Evolutionary conservation across 2,797 vertebrate species (phyloP).

Genomic region (Falco naumanni): DNA sequence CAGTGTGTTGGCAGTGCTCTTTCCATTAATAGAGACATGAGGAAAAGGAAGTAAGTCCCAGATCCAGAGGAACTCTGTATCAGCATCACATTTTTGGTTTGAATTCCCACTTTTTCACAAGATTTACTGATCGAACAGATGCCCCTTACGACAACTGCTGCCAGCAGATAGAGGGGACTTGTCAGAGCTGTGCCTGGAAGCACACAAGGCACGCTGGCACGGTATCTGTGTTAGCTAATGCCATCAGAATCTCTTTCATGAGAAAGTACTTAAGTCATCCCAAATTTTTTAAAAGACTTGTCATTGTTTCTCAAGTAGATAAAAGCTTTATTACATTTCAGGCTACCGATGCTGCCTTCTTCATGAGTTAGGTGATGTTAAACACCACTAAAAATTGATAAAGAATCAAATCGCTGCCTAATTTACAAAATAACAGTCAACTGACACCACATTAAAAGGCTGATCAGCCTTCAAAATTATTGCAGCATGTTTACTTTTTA

Average conservation of each 20-base stretch:
- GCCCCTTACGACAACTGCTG: background rate
- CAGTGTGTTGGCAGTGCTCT: background rate
- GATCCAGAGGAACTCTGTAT: background rate
- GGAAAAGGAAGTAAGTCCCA: background rate
- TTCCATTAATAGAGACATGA: background rate
- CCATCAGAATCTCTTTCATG: conserved; percentile 41
- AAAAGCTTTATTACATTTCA: conserved; percentile 59
- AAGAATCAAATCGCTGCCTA: conserved; percentile 68
- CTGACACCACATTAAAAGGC: conserved; percentile 70
- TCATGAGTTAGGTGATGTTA: conserved; percentile 60
- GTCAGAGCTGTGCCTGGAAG: background rate
- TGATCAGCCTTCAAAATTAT: conserved; percentile 76
- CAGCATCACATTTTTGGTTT: background rate
- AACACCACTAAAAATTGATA: conserved; percentile 71
- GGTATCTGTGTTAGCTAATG: background rate
- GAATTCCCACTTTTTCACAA: background rate
- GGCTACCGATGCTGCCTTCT: conserved; percentile 32
- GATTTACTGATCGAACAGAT: background rate
- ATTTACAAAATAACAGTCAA: conserved; percentile 72
- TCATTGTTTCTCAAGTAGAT: conserved; percentile 61
- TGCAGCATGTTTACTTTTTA: conserved; percentile 72
- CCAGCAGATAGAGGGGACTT: background rate
- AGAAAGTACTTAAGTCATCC: conserved; percentile 41
- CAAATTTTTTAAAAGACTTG: conserved; percentile 61
- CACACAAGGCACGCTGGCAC: background rate